Evolutionary conservation across 2,797 vertebrate genomes (phyloP), one percentile per base, ranked within the genome.

Genomic region (Clamator glandarius): DNA sequence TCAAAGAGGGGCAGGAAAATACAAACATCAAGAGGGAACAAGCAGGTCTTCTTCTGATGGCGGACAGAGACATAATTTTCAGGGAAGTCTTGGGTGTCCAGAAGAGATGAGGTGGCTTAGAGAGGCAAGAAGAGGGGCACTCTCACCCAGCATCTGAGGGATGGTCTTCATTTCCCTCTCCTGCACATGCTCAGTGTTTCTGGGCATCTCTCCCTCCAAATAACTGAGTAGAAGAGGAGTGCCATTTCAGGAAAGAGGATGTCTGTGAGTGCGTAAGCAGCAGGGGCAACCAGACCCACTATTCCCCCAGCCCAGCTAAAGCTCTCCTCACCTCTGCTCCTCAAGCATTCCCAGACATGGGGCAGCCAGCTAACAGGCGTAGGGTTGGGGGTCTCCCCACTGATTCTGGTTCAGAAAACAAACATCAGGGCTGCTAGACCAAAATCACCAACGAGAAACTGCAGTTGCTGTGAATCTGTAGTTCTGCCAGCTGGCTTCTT

Each of bases 311-410:
- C 64, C 68, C 73, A 62, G 36, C 42, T 76, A 62, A 67, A 88
- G 16, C n/a, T 24, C 24, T 80, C 61, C 39, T 57, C 1, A 1
- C 52, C 36, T 68, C 57, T 50, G 19, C 25, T 28, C 20, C 35
- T 69, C 6, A 3, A 52, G 61, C 10, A 76, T 2, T 15, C 11
- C 12, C 17, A 44, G 33, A 12, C 0, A 0, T 14, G 39, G 23
- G 15, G 23, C 3, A 2, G 48, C n/a, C 2, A 7, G 36, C n/a
- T 68, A 21, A 18, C 8, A 1, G 20, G n/a, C 15, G 3, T 23
- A 54, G 21, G 15, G 17, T 0, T 54, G n/a, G 18, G 16, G 19
- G 11, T 1, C 3, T 58, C 23, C 12, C 42, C 1, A 1, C 12
- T 7, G 3, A 15, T 74, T 81, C 52, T 63, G 35, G 8, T 55